Evolutionary conservation across 2,888 invertebrate genomes (phyloP), one percentile per base, ranked within the genome.

Genomic region (Drosophila multiciliata): DNA sequence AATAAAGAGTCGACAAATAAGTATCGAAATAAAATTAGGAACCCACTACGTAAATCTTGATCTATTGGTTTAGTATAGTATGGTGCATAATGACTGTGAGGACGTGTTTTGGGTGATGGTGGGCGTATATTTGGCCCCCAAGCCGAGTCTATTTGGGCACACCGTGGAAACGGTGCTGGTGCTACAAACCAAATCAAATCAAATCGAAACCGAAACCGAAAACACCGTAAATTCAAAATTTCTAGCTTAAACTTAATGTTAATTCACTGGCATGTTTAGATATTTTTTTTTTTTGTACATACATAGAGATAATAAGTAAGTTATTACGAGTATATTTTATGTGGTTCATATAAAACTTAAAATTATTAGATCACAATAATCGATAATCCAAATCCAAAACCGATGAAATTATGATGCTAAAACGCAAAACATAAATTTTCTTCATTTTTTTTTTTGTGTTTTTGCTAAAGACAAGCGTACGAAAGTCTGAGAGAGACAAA

Each of bases 291-390:
- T n/a, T 62, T 29, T 36, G 53, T 58, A 68, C 48, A 65, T 54
- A 65, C 61, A 73, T 59, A 66, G 66, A 74, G 55, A 72, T 75
- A 75, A 72, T 75, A 66, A 66, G 33, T 75, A 26, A 69, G 66
- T 23, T 72, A 60, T 59, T 62, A 53, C 23, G 69, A 45, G 54
- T 70, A 53, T 67, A 40, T 29, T 57, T 60, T 20, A 58, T 71
- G 59, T 62, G 49, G 32, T 60, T 73, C 40, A 50, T 38, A 62
- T 45, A 12, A 66, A 76, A 78, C 78, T 78, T 79, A 75, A 79
- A 81, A 74, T 78, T 81, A 78, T 66, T 64, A 69, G 68, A 74
- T 82, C 75, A 82, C 82, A 82, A 79, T 80, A 73, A 77, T 77
- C 65, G 73, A 83, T 72, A 83, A 85, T 82, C 78, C 65, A 78